phyloP scores from a whole-genome alignment of 2,797 vertebrate species.

The Notoglanidium macrostoma region DNA sequence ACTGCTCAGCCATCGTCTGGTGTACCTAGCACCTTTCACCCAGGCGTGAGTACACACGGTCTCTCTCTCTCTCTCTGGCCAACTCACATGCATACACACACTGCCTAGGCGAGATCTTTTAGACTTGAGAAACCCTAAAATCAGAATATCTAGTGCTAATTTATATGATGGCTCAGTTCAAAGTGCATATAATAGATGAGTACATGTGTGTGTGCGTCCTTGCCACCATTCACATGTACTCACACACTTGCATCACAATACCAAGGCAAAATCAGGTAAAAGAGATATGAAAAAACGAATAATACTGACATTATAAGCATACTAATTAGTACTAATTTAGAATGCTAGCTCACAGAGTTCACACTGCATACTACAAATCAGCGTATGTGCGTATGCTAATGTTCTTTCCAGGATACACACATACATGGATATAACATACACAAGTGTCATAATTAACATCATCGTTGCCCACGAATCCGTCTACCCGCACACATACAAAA shows the following conservation, averaged over 20 bases:
- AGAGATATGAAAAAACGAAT: background rate
- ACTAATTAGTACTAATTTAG: background rate
- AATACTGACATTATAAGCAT: background rate
- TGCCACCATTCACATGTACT: conserved; percentile 4
- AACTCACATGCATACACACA: background rate
- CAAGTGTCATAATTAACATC: background rate
- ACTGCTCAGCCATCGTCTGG: conserved; percentile 24
- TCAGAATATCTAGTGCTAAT: background rate
- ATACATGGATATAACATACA: background rate
- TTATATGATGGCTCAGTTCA: background rate
- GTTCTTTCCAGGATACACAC: background rate
- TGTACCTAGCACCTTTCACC: conserved; percentile 15
- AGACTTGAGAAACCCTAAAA: background rate
- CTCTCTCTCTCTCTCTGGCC: too few relatives aligned
- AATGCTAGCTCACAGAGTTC: background rate
- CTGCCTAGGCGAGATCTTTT: background rate
- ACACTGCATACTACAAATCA: background rate
- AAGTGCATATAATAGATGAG: background rate
- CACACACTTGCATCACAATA: background rate
- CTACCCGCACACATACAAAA: background rate
- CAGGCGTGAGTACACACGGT: background rate
- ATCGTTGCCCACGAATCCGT: background rate
- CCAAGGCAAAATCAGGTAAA: background rate
- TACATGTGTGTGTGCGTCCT: background rate
- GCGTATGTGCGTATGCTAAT: conserved; percentile 4